Conservation (phyloP, 2,113 vertebrate species). For the Camelus bactrianus region DNA sequence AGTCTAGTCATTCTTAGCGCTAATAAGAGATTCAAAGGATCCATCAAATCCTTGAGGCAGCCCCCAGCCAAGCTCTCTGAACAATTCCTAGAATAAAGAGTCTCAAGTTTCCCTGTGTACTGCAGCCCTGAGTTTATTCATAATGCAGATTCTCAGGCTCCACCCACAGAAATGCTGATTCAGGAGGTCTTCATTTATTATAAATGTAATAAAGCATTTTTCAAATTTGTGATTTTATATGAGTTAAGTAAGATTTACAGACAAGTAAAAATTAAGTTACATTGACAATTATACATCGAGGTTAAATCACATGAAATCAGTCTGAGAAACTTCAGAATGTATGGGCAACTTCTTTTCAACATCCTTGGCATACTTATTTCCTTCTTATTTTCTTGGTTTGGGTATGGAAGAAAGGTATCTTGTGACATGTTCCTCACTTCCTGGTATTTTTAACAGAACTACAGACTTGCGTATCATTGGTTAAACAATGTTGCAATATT, state of each 20-base stretch:
- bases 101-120: neutral
- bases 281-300: neutral
- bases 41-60: neutral
- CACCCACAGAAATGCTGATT: neutral
- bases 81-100: conserved; percentile 5
- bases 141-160: neutral
- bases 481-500: neutral
- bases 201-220: neutral
- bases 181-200: neutral
- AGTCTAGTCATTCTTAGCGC: neutral
- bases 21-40: neutral
- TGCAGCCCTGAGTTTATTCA: neutral
- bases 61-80: neutral
- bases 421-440: neutral
- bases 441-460: conserved; percentile 7
- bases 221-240: conserved; percentile 1
- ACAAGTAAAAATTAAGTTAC: conserved; percentile 8
- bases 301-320: conserved; percentile 35
- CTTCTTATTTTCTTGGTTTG: conserved; percentile 25
- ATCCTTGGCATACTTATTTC: neutral
- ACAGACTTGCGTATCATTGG: neutral
- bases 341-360: neutral
- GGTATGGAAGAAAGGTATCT: neutral
- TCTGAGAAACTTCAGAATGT: neutral
- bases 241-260: neutral